Evolutionary conservation across 64 coral and sea anemone genomes (phyloP).

Genomic region (Platygyra sinensis): DNA sequence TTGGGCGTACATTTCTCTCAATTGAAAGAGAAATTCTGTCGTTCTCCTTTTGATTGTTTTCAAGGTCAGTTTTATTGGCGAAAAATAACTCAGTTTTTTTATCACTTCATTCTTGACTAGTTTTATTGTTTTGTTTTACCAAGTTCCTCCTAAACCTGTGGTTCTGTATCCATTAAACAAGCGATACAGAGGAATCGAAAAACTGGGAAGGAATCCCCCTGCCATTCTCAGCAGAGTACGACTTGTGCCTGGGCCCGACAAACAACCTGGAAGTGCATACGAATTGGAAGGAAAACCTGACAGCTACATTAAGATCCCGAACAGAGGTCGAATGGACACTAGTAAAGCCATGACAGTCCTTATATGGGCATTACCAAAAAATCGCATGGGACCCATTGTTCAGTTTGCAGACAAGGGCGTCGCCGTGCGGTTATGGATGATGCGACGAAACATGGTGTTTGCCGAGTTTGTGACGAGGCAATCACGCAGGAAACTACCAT

Average conservation of each 20-base stretch:
- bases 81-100: no score
- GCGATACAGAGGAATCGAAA: constrained; percentile 19
- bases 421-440: constrained; percentile 56
- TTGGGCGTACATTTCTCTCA: constrained; percentile 35
- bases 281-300: constrained; percentile 50
- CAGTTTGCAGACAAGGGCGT: constrained; percentile 40
- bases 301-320: constrained; percentile 63
- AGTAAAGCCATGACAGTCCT: constrained; percentile 50
- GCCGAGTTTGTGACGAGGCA: constrained; percentile 46
- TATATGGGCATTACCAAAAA: constrained; percentile 63
- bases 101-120: not conserved
- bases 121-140: not conserved
- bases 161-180: constrained; percentile 54
- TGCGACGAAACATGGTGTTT: constrained; percentile 48
- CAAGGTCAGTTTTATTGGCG: no score
- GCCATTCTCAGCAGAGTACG: constrained; percentile 22
- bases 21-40: not conserved
- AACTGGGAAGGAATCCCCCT: constrained; percentile 40
- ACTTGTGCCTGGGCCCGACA: constrained; percentile 48
- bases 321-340: constrained; percentile 53
- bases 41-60: no score
- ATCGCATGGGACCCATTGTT: constrained; percentile 49
- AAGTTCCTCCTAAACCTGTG: constrained; percentile 30
- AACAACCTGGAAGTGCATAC: constrained; percentile 14
- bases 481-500: constrained; percentile 18